Evolutionary conservation across 2,888 invertebrate species (phyloP), one percentile per base, ranked within the genome.

Genomic region (Calliopum simillimum): DNA sequence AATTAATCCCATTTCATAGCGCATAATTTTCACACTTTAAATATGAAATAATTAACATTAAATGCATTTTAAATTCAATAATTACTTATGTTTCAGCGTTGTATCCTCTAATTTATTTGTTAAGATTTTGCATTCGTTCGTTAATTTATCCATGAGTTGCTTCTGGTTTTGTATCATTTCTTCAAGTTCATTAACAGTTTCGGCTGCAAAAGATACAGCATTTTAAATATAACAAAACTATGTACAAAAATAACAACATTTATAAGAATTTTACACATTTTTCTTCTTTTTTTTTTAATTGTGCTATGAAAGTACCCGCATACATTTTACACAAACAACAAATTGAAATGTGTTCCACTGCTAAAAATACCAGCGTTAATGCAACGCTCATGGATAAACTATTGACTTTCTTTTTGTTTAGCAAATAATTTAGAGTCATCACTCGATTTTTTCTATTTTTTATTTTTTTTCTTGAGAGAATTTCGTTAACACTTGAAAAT

Each of bases 81-180:
- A 79, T 82, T 82, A 95, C 95, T 95, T 94, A 92, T 95, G 94
- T 88, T 92, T 93, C 88, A 91, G 89, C 87, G 91, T 92, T 87
- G 94, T 91, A 88, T 94, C 94, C 90, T 95, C 95, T 89, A 95
- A 91, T 90, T 93, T 94, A 89, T 92, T 90, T 86, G 95, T 95
- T 88, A 95, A 91, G 88, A 90, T 90, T 89, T 93, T 94, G 90
- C 95, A 95, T 89, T 95, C 94, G 86, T 90, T 90, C 86, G 94
- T 94, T 88, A 95, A 91, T 91, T 93, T 94, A 90, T 94, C 94
- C 92, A 95, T 93, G 91, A 94, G 93, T 91, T 92, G 92, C 91
- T 93, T 94, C 91, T 95, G 95, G 88, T 92, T 93, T 88, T 92
- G 92, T 89, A 95, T 91, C 92, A 94, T 92, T 87, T 92, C 91